These are phyloP conservation scores for Xenentodon cancila DNA, from an alignment of 2,797 vertebrate genomes.

Conservation along the genomic window DNA sequence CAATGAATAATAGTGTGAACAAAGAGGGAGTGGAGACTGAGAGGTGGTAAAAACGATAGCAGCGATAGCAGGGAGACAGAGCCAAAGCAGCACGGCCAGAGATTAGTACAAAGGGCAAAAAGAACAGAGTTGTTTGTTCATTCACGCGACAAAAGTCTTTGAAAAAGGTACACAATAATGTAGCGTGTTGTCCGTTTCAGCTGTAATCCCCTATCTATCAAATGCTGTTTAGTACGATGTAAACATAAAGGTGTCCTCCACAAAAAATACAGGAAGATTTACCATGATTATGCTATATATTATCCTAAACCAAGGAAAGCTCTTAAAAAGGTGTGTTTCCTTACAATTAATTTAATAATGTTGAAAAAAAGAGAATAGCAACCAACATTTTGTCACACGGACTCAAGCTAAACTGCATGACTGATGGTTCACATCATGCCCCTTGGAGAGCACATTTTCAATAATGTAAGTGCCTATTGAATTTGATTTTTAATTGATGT, in stretches of 20 bases:
- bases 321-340: slow-evolving; percentile 4
- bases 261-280: neutral
- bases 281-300: neutral
- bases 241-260: neutral
- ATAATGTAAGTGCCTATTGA: slow-evolving; percentile 26
- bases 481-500: slow-evolving; percentile 40
- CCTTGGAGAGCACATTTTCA: slow-evolving; percentile 29
- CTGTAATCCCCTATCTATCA: neutral
- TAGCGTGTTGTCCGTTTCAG: neutral
- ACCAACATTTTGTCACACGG: slow-evolving; percentile 12
- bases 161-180: slow-evolving; percentile 5
- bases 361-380: neutral
- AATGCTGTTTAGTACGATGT: neutral
- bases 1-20: slow-evolving; percentile 68
- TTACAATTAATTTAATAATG: neutral
- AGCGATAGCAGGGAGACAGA: slow-evolving; percentile 28
- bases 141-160: slow-evolving; percentile 8
- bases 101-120: slow-evolving; percentile 40
- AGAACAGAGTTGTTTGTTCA: slow-evolving; percentile 13
- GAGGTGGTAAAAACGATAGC: slow-evolving; percentile 39
- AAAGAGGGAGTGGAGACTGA: slow-evolving; percentile 61
- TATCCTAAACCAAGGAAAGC: neutral
- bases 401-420: slow-evolving; percentile 20
- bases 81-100: slow-evolving; percentile 36
- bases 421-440: slow-evolving; percentile 11